These are phyloP conservation scores for Diabrotica virgifera DNA, from an alignment of 1,140 invertebrate species.

Conservation along the genomic window DNA sequence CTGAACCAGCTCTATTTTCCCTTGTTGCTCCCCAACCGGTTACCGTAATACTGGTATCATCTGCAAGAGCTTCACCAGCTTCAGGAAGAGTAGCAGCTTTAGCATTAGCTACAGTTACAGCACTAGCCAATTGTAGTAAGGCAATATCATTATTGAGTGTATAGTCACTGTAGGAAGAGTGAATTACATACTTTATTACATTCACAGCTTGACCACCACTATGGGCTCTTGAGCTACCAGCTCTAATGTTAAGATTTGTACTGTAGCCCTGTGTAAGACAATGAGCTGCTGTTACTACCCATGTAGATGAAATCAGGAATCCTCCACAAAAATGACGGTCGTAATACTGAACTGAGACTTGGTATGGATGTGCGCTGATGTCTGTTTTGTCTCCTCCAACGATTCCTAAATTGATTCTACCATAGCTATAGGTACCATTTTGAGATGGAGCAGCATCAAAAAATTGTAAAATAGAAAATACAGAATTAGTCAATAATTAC, in stretches of 20 bases:
- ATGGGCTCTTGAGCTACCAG: background rate
- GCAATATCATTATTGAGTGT: slow-evolving; percentile 1
- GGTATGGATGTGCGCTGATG: background rate
- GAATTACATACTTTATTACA: background rate
- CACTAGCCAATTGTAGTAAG: background rate
- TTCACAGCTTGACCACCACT: background rate
- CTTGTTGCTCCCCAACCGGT: slow-evolving; percentile 9
- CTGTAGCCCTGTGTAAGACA: background rate
- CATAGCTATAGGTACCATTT: too few relatives aligned
- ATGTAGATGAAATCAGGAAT: background rate
- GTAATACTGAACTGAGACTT: background rate
- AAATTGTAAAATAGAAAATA: too few relatives aligned
- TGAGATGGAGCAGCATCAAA: too few relatives aligned
- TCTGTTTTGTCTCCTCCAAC: background rate
- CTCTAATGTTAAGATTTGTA: background rate
- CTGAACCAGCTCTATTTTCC: background rate
- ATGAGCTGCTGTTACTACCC: background rate
- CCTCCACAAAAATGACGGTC: background rate
- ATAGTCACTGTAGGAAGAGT: background rate
- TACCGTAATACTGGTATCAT: background rate
- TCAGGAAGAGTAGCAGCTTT: background rate
- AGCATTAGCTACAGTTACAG: background rate
- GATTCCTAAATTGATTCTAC: background rate
- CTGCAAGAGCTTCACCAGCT: background rate
- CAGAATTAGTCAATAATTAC: too few relatives aligned